Conservation (phyloP, 2,888 invertebrate genomes). For the Galeruca laticollis region DNA sequence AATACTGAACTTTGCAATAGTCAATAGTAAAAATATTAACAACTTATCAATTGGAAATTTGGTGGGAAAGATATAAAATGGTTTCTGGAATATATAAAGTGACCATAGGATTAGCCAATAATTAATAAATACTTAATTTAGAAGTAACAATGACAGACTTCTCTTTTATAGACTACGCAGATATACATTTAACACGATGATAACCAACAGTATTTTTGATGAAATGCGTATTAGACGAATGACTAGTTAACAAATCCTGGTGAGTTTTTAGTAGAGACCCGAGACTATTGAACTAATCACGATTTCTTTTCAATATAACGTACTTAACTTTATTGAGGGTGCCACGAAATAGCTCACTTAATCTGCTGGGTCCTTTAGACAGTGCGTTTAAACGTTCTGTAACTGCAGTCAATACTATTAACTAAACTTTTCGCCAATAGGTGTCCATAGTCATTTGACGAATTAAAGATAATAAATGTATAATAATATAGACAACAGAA, state of each 20-base stretch:
- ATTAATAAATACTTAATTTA: neutral
- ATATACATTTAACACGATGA: constrained; percentile 7
- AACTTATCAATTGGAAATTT: neutral
- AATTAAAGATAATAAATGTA: neutral
- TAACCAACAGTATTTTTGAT: constrained; percentile 17
- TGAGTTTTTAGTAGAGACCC: constrained; percentile 1
- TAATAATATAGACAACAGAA: neutral
- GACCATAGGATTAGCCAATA: neutral
- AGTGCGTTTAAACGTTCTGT: neutral
- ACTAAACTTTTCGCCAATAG: neutral
- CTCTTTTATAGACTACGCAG: neutral
- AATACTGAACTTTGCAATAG: no score
- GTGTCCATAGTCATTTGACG: neutral
- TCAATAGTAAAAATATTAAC: no score
- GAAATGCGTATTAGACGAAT: neutral
- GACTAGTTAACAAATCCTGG: constrained; percentile 10
- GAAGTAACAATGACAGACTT: neutral
- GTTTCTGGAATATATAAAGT: no score
- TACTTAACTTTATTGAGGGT: constrained; percentile 15
- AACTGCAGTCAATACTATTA: constrained; percentile 1
- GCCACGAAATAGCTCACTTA: constrained; percentile 9
- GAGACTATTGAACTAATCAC: constrained; percentile 12
- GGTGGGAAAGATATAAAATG: neutral
- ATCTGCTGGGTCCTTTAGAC: neutral
- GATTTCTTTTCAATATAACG: constrained; percentile 15